Base-by-base conservation (phyloP, 2,888 invertebrate genomes). In the Aphrophora alni region DNA sequence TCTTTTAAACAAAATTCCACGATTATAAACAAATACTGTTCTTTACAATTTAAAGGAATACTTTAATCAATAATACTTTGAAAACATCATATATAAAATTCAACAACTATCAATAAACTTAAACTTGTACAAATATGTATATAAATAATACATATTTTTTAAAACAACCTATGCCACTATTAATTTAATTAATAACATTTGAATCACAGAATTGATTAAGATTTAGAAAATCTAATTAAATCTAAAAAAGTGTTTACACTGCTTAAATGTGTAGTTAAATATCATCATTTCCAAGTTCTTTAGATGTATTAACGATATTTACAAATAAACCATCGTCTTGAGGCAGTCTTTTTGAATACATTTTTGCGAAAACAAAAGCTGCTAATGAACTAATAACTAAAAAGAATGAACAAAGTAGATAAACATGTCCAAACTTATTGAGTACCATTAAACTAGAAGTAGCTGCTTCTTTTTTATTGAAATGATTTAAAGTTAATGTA, bases 401-500 rank as follows among this genome's bases (percentile, higher is more conserved):
- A 74, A 79, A 79, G 33, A 74, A 26, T 10, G 78, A 79, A 68
- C 78, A 73, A 21, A 79, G 51, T 21, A 79, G 24, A 38, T 74
- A 79, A 14, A 79, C 51, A 27, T 74, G 12, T 33, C 59, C 74
- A 74, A 79, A 79, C 27, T 79, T 79, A 68, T 69, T 74, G 38
- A 74, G 69, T 25, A 79, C 38, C 28, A n/a, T 4, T 28, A 74
- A 69, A 17, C 28, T 12, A 25, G 78, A 68, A 5, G 25, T 12
- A 5, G 27, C 51, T 27, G 28, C 27, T n/a, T 51, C 75, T 70
- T 80, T 38, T 21, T 72, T 38, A 59, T 79, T 82, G 10, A 78
- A 72, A 33, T 81, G 76, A 38, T 81, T 81, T 10, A 84, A 26
- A 12, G 82, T 80, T 59, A 84, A 79, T 25, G 74, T 83, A n/a